A percentile compares a stretch with the other conserved stretches of the same genome.
Evolutionary conservation across 2,888 invertebrate genomes (phyloP).

Genomic region (Holacanthella duospinosa): DNA sequence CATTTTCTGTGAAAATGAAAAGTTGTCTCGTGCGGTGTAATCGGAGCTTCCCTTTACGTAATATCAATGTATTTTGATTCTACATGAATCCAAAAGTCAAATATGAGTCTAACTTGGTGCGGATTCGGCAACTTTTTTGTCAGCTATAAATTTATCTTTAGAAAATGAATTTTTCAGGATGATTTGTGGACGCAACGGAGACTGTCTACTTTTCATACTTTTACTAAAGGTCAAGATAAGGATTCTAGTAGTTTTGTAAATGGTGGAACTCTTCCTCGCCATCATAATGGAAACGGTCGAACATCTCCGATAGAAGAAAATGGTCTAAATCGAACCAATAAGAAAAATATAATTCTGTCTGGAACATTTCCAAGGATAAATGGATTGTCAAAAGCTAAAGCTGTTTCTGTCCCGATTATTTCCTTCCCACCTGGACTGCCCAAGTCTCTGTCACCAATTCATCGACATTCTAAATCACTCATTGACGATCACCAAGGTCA

Average conservation of each 20-base stretch:
- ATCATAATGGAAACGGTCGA: slow-evolving; percentile 1
- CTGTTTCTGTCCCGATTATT: slow-evolving; percentile 20
- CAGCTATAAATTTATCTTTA: neutral
- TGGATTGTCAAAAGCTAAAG: slow-evolving; percentile 20
- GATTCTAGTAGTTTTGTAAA: neutral
- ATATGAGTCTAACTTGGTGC: too few species aligned
- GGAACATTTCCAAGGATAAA: slow-evolving; percentile 17
- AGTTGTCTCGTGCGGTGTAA: too few species aligned
- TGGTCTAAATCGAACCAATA: neutral
- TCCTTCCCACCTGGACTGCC: neutral
- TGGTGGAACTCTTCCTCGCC: neutral
- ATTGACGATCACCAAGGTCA: slow-evolving; percentile 12
- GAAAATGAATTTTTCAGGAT: slow-evolving; percentile 24
- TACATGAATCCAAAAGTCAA: too few species aligned
- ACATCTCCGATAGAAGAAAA: neutral
- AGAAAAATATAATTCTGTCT: neutral
- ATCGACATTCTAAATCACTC: slow-evolving; percentile 1
- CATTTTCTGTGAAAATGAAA: too few species aligned
- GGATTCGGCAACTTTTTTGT: neutral
- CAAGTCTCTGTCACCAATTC: slow-evolving; percentile 5
- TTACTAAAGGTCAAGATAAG: slow-evolving; percentile 24
- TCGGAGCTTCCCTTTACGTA: too few species aligned
- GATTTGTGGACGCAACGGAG: slow-evolving; percentile 37
- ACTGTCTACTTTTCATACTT: slow-evolving; percentile 35
- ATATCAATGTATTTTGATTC: too few species aligned